These are phyloP conservation scores for Stigmatopora nigra DNA, from an alignment of 2,113 vertebrate species.

Conservation along the genomic window DNA sequence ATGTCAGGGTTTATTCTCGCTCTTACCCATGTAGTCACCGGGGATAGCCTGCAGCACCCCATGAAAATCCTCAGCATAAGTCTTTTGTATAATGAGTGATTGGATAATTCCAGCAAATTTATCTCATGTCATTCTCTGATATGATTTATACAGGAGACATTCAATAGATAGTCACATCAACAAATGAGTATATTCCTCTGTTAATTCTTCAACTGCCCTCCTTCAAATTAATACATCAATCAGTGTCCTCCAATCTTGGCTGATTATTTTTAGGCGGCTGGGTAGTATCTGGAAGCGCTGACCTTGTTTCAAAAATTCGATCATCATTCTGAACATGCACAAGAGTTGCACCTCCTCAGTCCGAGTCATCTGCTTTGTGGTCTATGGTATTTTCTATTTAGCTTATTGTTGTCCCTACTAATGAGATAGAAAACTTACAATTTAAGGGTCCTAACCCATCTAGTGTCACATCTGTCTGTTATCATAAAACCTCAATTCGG, in stretches of 20 bases:
- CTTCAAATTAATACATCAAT: conserved; percentile 27
- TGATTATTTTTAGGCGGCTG: conserved; percentile 46
- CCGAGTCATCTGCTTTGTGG: too few relatives aligned
- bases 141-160: neutral
- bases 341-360: neutral
- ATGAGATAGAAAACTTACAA: too few relatives aligned
- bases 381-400: too few relatives aligned
- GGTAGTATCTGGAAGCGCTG: conserved; percentile 42
- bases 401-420: too few relatives aligned
- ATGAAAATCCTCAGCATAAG: too few relatives aligned
- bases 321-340: conserved; percentile 16
- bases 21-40: too few relatives aligned
- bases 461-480: neutral
- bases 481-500: conserved; percentile 19
- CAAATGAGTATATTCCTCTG: conserved; percentile 24
- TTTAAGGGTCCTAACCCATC: too few relatives aligned
- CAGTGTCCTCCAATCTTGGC: conserved; percentile 27
- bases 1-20: too few relatives aligned
- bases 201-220: conserved; percentile 34
- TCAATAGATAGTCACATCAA: neutral
- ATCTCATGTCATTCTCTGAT: neutral
- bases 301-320: conserved; percentile 45
- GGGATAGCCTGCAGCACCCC: too few relatives aligned
- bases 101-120: neutral
- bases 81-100: too few relatives aligned